Conservation (phyloP, 1,140 invertebrate genomes). For the Zophobas atratus region DNA sequence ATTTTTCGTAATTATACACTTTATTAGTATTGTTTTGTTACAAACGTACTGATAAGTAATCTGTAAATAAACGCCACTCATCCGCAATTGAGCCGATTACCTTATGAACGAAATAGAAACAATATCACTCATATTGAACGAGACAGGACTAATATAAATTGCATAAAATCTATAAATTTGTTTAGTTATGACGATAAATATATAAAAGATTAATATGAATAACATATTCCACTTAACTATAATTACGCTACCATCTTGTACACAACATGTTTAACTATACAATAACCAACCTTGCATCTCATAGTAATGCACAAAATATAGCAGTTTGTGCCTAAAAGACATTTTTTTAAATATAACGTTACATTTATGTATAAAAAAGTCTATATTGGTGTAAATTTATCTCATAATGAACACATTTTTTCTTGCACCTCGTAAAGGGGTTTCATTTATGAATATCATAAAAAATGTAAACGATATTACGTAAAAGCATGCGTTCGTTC, state of each 20-base stretch:
- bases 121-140: constrained; percentile 26
- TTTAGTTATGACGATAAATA: constrained; percentile 33
- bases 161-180: constrained; percentile 17
- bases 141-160: constrained; percentile 21
- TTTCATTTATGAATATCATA: constrained; percentile 27
- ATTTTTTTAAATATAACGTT: constrained; percentile 35
- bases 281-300: constrained; percentile 52
- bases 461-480: background rate
- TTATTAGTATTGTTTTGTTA: constrained; percentile 37
- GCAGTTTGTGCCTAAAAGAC: constrained; percentile 37
- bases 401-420: constrained; percentile 52
- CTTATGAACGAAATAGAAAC: background rate
- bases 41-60: constrained; percentile 38
- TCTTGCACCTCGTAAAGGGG: constrained; percentile 48
- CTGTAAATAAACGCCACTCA: background rate
- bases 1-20: constrained; percentile 19
- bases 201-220: constrained; percentile 43
- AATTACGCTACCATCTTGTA: constrained; percentile 35
- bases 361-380: constrained; percentile 46
- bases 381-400: constrained; percentile 50
- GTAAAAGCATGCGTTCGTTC: background rate
- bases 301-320: constrained; percentile 35
- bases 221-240: constrained; percentile 42
- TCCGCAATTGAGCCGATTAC: constrained; percentile 14
- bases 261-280: constrained; percentile 33